Conservation (phyloP, 2,797 vertebrate species). For the Limnodromus scolopaceus region DNA sequence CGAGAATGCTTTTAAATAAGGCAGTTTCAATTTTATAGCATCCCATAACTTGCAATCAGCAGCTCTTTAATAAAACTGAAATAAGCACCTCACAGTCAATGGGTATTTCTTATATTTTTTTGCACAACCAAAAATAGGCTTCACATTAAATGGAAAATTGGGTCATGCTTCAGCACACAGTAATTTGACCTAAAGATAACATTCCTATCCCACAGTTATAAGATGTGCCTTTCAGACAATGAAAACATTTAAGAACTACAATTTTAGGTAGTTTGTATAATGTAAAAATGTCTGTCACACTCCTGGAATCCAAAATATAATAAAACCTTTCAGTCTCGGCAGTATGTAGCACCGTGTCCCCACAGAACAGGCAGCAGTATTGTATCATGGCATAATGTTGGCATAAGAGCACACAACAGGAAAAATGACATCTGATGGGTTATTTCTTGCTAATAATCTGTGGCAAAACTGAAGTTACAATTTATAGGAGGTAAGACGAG, state of each 20-base stretch:
- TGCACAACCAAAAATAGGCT: conserved; percentile 36
- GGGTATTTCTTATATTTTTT: conserved; percentile 16
- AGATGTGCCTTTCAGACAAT: conserved; percentile 66
- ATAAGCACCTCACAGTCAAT: conserved; percentile 54
- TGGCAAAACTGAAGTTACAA: neutral
- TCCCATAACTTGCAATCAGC: conserved; percentile 58
- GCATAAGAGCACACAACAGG: neutral
- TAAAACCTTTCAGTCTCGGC: conserved; percentile 1
- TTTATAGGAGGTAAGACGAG: neutral
- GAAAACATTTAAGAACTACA: conserved; percentile 64
- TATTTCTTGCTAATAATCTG: conserved; percentile 35
- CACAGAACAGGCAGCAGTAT: neutral
- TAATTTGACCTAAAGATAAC: conserved; percentile 75
- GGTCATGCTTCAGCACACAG: conserved; percentile 60
- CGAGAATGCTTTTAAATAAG: conserved; percentile 56
- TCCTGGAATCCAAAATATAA: conserved; percentile 30
- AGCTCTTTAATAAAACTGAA: conserved; percentile 71
- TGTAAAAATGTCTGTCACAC: conserved; percentile 41
- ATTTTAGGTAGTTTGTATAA: conserved; percentile 45
- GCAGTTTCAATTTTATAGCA: conserved; percentile 60
- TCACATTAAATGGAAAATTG: conserved; percentile 66
- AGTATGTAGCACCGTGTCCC: neutral
- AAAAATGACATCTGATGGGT: neutral
- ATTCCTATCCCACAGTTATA: conserved; percentile 39
- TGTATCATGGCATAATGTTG: neutral